Evolutionary conservation across 2,888 invertebrate species (phyloP).

Genomic region (Apamea monoglypha): DNA sequence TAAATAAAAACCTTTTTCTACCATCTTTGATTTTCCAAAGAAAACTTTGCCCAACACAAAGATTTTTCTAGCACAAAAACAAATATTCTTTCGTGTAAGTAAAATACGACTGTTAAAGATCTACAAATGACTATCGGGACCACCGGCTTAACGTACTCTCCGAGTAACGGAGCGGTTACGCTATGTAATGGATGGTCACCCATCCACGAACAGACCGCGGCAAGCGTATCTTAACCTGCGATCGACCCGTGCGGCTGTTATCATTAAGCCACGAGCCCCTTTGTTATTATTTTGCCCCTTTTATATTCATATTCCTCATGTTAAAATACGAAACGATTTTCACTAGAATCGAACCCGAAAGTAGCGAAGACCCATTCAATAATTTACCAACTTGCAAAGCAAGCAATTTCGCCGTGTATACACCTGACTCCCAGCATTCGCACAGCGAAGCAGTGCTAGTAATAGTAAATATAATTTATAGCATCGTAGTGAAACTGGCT

Average conservation of each 20-base stretch:
- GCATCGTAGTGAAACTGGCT: conserved; percentile 35
- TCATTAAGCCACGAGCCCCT: neutral
- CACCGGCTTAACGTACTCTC: too few species aligned
- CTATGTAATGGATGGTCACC: too few species aligned
- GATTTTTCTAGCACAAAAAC: neutral
- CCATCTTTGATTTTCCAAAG: neutral
- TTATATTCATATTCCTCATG: neutral
- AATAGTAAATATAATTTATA: conserved; percentile 34
- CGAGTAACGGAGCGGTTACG: too few species aligned
- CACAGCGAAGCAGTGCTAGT: neutral
- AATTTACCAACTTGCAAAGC: neutral
- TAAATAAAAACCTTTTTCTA: neutral
- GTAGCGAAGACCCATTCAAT: neutral
- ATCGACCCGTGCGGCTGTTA: neutral
- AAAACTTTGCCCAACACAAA: neutral
- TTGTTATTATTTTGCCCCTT: neutral
- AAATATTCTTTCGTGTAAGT: neutral
- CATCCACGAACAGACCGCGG: too few species aligned
- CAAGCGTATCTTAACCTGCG: neutral
- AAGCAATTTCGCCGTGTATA: neutral
- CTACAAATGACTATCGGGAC: too few species aligned
- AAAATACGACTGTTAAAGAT: too few species aligned
- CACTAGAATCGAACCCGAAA: neutral
- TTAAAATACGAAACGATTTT: neutral
- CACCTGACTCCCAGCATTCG: conserved; percentile 7